phyloP scores from a whole-genome alignment of 2,113 vertebrate genomes.

The Bufo gargarizans region DNA sequence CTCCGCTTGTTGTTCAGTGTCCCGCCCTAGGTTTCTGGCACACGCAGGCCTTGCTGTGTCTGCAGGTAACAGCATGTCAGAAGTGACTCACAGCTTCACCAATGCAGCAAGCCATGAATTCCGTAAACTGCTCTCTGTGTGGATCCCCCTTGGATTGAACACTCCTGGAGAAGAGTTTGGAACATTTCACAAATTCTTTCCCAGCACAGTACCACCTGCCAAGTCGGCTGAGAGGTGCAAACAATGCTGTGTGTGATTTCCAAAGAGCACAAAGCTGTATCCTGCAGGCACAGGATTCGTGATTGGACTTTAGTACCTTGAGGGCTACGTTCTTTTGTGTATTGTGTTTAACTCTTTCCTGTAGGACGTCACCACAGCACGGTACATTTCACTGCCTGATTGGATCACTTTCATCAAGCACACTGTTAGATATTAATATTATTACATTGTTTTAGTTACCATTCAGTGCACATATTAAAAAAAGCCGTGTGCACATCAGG shows the following conservation, averaged over 20 bases:
- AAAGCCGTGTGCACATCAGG: no score
- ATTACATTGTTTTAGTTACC: no score
- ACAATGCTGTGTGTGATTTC: background rate
- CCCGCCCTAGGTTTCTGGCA: slow-evolving; percentile 36
- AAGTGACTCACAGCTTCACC: background rate
- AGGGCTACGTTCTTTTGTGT: slow-evolving; percentile 14
- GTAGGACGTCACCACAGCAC: background rate
- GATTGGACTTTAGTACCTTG: slow-evolving; percentile 38
- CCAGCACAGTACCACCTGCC: background rate
- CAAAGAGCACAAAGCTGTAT: background rate
- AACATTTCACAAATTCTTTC: slow-evolving; percentile 18
- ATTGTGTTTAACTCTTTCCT: slow-evolving; percentile 35
- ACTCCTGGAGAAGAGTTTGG: background rate
- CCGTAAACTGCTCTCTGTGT: background rate
- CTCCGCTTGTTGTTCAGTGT: slow-evolving; percentile 17
- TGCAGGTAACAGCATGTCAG: slow-evolving; percentile 47
- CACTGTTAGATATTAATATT: background rate
- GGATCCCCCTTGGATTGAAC: background rate
- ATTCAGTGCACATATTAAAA: background rate
- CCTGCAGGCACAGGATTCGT: slow-evolving; percentile 32
- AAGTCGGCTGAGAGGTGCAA: background rate
- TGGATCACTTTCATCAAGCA: background rate
- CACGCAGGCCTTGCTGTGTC: background rate
- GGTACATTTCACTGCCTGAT: background rate
- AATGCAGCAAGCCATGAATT: background rate